Evolutionary conservation across 2,113 vertebrate species (phyloP).

Genomic region (Colossoma macropomum): DNA sequence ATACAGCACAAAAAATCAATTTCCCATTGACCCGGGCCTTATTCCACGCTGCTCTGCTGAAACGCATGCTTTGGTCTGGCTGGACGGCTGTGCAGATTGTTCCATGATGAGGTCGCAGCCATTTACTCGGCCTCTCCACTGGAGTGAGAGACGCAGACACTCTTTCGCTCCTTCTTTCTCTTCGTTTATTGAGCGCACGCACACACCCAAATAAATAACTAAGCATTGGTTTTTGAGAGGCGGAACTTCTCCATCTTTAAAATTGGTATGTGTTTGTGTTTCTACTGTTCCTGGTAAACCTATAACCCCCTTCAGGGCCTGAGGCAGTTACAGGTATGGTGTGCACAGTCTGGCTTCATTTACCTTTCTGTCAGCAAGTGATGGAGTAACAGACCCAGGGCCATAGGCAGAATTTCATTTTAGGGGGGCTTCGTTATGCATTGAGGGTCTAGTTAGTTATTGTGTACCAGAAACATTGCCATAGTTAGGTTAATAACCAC

Average conservation of each 20-base stretch:
- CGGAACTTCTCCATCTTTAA: constrained; percentile 14
- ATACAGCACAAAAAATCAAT: constrained; percentile 61
- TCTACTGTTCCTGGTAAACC: constrained; percentile 15
- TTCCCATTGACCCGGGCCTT: constrained; percentile 59
- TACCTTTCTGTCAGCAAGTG: constrained; percentile 40
- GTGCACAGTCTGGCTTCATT: constrained; percentile 25
- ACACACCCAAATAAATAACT: constrained; percentile 13
- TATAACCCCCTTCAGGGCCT: background rate
- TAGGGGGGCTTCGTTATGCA: too few species aligned
- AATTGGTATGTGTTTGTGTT: constrained; percentile 20
- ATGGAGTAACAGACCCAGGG: constrained; percentile 29
- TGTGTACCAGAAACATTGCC: too few species aligned
- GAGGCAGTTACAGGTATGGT: background rate
- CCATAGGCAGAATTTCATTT: background rate
- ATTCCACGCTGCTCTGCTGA: constrained; percentile 41
- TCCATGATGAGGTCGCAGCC: constrained; percentile 42
- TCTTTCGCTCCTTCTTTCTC: constrained; percentile 18
- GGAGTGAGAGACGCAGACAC: constrained; percentile 25
- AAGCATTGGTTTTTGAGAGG: background rate
- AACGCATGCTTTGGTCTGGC: constrained; percentile 34
- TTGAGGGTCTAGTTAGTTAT: too few species aligned
- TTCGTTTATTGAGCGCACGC: constrained; percentile 16
- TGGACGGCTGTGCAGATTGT: constrained; percentile 37
- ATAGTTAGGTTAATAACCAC: too few species aligned
- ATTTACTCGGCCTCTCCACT: constrained; percentile 33